Percentiles rank a stretch among this genome's conserved stretches.
These are phyloP conservation scores for Nyctibius bracteatus DNA, from an alignment of 2,113 vertebrate species.

Conservation along the genomic window DNA sequence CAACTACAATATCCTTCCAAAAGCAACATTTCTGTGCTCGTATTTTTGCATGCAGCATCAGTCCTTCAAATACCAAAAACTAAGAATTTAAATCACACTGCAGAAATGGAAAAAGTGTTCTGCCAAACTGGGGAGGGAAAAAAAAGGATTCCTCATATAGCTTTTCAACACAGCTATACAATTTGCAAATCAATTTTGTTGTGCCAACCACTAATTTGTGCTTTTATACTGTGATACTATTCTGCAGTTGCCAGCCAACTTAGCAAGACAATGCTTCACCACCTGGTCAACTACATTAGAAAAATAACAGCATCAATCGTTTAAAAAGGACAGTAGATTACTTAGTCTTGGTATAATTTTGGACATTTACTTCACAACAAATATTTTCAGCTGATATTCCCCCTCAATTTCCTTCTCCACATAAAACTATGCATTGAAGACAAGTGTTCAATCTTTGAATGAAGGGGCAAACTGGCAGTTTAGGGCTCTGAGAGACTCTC, in stretches of 20 bases:
- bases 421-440: background rate
- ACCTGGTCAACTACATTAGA: background rate
- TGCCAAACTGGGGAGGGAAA: background rate
- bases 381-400: background rate
- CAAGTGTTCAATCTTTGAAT: background rate
- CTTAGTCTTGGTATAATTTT: background rate
- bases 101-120: background rate
- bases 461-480: background rate
- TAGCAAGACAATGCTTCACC: background rate
- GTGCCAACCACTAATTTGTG: background rate
- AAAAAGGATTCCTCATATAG: background rate
- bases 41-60: background rate
- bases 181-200: slow-evolving; percentile 1
- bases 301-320: background rate
- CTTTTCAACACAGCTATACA: background rate
- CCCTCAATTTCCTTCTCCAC: background rate
- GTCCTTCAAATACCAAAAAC: background rate
- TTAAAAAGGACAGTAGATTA: background rate
- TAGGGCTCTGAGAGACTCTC: background rate
- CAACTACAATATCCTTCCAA: slow-evolving; percentile 1
- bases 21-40: background rate
- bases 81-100: background rate
- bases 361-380: background rate
- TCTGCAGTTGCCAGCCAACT: background rate
- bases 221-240: background rate